These are phyloP conservation scores for Lota lota DNA, from an alignment of 2,113 vertebrate genomes.

Conservation along the genomic window DNA sequence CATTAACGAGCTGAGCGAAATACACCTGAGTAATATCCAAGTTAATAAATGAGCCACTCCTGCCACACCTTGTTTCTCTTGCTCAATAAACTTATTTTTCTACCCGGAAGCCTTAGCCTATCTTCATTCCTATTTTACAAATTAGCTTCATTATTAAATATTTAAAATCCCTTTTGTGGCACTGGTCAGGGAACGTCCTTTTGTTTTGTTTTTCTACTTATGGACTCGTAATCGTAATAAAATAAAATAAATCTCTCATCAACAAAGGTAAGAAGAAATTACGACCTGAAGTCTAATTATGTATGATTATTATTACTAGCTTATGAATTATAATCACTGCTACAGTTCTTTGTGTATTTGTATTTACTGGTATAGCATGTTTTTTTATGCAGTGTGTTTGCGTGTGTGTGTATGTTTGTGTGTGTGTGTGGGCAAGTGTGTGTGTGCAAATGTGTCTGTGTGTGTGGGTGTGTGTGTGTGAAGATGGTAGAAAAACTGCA, in stretches of 20 bases:
- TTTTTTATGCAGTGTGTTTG: no score
- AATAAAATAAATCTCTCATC: conserved; percentile 18
- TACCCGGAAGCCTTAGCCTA: conserved; percentile 75
- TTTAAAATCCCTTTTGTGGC: conserved; percentile 3
- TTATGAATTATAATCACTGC: no score
- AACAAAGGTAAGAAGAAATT: conserved; percentile 60
- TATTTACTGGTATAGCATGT: no score
- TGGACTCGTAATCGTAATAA: no score
- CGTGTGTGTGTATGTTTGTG: no score
- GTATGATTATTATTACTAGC: neutral
- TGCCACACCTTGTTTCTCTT: conserved; percentile 71
- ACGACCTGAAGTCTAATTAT: neutral
- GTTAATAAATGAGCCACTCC: conserved; percentile 69
- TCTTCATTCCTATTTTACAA: conserved; percentile 46
- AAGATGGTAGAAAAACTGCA: no score
- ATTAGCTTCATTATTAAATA: neutral
- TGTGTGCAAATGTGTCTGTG: no score
- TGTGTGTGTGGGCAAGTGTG: no score
- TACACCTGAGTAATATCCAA: conserved; percentile 36
- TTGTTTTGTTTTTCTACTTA: no score
- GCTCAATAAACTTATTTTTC: conserved; percentile 93
- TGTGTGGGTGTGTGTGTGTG: no score
- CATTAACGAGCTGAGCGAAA: conserved; percentile 25
- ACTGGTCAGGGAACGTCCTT: no score
- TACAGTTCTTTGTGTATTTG: neutral